phyloP scores from a whole-genome alignment of 2,888 invertebrate genomes.

The Macrosiphum euphorbiae region DNA sequence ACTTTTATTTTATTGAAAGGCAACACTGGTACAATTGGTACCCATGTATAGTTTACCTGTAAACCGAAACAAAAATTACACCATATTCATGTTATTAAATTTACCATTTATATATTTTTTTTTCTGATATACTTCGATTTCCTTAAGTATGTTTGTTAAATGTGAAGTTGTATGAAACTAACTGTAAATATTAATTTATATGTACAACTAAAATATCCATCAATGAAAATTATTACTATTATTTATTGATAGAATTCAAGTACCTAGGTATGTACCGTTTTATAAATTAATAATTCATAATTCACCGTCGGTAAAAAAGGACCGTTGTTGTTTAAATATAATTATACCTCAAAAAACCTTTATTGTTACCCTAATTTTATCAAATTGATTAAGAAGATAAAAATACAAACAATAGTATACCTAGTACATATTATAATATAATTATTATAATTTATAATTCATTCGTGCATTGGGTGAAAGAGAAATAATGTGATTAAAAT shows the following conservation, averaged over 20 bases:
- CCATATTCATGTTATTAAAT: neutral
- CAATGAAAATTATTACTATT: neutral
- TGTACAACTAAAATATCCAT: neutral
- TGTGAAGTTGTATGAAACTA: neutral
- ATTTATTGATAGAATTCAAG: neutral
- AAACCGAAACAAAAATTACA: neutral
- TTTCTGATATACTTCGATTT: neutral
- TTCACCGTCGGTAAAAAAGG: neutral
- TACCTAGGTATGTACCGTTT: neutral
- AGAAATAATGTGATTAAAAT: neutral
- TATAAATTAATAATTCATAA: neutral
- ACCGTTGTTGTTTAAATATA: neutral
- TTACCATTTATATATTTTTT: neutral
- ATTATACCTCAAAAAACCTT: neutral
- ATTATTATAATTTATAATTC: neutral
- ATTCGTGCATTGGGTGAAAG: neutral
- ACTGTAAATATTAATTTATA: neutral
- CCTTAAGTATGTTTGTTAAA: neutral
- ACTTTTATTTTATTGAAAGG: neutral
- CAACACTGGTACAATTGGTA: neutral
- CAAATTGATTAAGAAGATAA: neutral
- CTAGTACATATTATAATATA: neutral
- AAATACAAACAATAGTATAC: neutral
- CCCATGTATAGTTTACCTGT: neutral
- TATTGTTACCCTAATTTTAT: neutral